Base-by-base conservation (phyloP, 2,888 invertebrate genomes). In the Amiota minor region DNA sequence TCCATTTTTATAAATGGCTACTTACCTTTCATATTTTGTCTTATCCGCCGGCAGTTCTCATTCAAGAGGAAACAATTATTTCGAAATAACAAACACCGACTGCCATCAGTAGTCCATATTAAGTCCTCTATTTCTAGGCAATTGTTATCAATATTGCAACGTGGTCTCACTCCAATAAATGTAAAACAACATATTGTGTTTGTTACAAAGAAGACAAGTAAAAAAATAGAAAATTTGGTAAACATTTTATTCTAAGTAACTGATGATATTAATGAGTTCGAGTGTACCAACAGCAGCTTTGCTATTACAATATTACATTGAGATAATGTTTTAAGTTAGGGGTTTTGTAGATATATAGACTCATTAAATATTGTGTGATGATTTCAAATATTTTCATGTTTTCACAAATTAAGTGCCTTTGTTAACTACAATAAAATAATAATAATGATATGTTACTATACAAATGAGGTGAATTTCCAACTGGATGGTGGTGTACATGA, bases 61-160 rank as follows among this genome's bases (percentile, higher is more conserved):
- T 78, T 78, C 14, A 78, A 77, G 2, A 84, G 78, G 61, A 67
- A 78, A 35, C 82, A 82, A 14, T 75, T 78, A n/a, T 82, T 82
- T 0, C 81, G 81, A 59, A 84, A 82, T 0, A 82, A 81, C 53
- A 0, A 20, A 16, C 82, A 82, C 1, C 69, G 72, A 0, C 47
- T 72, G 4, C 80, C n/a, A n/a, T n/a, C n/a, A n/a, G n/a, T n/a
- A n/a, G n/a, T n/a, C 82, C 84, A 82, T 12, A 80, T 76, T 8
- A 84, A 76, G 9, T 81, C 71, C 71, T 82, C 82, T 0, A 79
- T 81, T 6, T 82, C 78, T 16, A 84, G 78, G 14, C 82, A 83
- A 9, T 18, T 16, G 9, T 8, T 47, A 6, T 47, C 47, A 10
- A 49, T 9, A 20, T n/a, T 14, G n/a, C 65, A 65, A 14, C 11